Conservation (phyloP, 2,113 vertebrate genomes). For the Alectura lathami region DNA sequence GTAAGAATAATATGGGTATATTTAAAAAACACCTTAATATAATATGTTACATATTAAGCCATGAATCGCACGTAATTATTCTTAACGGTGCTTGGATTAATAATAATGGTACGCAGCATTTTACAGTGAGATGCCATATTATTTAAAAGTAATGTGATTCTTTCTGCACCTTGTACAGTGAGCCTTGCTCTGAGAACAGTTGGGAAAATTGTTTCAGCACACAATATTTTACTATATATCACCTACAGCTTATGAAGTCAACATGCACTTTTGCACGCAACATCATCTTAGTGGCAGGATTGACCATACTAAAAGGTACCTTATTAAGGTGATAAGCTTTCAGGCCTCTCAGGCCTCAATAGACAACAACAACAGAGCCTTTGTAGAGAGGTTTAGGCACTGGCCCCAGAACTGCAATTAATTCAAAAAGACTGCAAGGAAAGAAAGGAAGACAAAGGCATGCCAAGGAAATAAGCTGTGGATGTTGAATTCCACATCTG, state of each 20-base stretch:
- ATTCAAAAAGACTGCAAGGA: background rate
- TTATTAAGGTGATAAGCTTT: background rate
- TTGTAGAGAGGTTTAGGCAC: background rate
- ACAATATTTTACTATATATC: background rate
- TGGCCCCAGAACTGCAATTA: background rate
- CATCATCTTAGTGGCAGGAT: background rate
- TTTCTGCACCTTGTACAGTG: background rate
- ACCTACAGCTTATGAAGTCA: background rate
- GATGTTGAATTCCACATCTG: background rate
- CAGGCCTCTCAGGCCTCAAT: background rate
- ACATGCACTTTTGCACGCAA: background rate
- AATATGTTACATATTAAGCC: background rate
- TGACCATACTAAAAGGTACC: background rate
- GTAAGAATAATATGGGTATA: background rate
- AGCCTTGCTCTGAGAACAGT: background rate
- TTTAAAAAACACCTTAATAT: background rate
- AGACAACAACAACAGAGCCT: background rate
- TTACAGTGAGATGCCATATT: conserved; percentile 5
- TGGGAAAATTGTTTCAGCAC: background rate
- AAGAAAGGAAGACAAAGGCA: background rate
- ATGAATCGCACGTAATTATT: background rate
- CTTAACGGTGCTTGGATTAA: conserved; percentile 11
- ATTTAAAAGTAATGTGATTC: background rate
- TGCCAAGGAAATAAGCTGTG: background rate
- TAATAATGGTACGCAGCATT: background rate